A percentile compares a stretch with the other conserved stretches of the same genome.
phyloP scores from a whole-genome alignment of 2,797 vertebrate genomes.

The Poecilia wingei region DNA sequence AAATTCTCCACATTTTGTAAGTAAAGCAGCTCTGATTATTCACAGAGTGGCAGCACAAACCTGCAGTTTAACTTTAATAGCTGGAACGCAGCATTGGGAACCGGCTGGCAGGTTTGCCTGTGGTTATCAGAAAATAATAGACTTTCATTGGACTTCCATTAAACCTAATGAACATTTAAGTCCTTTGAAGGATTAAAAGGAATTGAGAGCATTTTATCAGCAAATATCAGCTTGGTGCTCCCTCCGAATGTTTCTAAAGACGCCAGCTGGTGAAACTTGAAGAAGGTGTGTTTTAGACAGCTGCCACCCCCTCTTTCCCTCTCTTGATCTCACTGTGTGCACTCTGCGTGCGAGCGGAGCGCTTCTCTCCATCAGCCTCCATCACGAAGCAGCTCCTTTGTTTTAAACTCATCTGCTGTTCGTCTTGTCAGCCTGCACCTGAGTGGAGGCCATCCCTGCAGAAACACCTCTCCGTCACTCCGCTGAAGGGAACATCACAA shows the following conservation, averaged over 20 bases:
- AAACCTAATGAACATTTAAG: slow-evolving; percentile 80
- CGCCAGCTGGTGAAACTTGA: slow-evolving; percentile 43
- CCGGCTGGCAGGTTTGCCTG: slow-evolving; percentile 65
- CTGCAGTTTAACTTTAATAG: slow-evolving; percentile 74
- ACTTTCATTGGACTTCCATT: slow-evolving; percentile 70
- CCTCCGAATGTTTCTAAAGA: slow-evolving; percentile 65
- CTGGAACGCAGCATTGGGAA: slow-evolving; percentile 53
- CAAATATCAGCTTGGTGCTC: slow-evolving; percentile 64
- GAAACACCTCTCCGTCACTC: slow-evolving; percentile 56
- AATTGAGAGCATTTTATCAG: slow-evolving; percentile 60
- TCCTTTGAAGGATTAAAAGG: slow-evolving; percentile 76
- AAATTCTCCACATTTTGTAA: not conserved
- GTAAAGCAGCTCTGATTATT: slow-evolving; percentile 25
- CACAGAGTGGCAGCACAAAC: slow-evolving; percentile 49
- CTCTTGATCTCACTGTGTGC: slow-evolving; percentile 43
- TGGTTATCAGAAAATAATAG: slow-evolving; percentile 75
- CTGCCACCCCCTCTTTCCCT: slow-evolving; percentile 11
- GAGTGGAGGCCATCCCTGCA: slow-evolving; percentile 43
- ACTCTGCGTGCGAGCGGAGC: slow-evolving; percentile 15
- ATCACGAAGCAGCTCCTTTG: slow-evolving; percentile 44
- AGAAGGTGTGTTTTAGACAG: slow-evolving; percentile 40
- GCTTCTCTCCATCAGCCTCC: slow-evolving; percentile 22
- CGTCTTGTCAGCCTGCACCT: slow-evolving; percentile 38
- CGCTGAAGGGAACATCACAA: slow-evolving; percentile 65
- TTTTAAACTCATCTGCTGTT: slow-evolving; percentile 48